These are phyloP conservation scores for Agelastica alni DNA, from an alignment of 2,888 invertebrate species.

Conservation along the genomic window DNA sequence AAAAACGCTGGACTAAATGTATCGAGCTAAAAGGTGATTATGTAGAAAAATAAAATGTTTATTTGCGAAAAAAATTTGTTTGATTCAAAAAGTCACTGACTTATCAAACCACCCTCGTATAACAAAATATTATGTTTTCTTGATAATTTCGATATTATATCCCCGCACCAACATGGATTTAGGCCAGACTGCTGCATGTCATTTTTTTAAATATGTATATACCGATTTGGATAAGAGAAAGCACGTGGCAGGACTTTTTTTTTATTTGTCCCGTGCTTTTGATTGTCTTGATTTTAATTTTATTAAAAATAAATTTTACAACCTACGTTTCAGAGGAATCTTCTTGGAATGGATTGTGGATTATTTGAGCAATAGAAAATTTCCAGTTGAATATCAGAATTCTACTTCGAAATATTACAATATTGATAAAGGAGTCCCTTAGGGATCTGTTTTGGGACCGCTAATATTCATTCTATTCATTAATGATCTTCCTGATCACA, in stretches of 20 bases:
- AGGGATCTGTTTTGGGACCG: too few species aligned
- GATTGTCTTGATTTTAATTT: slow-evolving; percentile 10
- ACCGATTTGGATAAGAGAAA: background rate
- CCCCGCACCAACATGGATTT: background rate
- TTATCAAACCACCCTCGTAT: too few species aligned
- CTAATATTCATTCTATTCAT: too few species aligned
- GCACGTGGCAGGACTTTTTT: slow-evolving; percentile 12
- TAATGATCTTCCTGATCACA: too few species aligned
- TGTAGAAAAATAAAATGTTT: too few species aligned
- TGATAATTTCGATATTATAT: background rate
- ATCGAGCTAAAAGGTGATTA: too few species aligned
- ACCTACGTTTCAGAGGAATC: slow-evolving; percentile 48
- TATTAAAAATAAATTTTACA: slow-evolving; percentile 14
- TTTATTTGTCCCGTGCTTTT: slow-evolving; percentile 16
- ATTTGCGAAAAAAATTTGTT: too few species aligned
- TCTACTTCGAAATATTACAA: background rate
- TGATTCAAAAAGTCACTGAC: too few species aligned
- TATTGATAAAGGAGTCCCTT: too few species aligned
- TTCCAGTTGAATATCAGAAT: background rate
- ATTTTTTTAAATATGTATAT: slow-evolving; percentile 3
- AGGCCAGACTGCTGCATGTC: slow-evolving; percentile 2
- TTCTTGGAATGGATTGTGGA: slow-evolving; percentile 57
- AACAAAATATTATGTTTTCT: slow-evolving; percentile 3
- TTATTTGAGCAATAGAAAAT: slow-evolving; percentile 1
- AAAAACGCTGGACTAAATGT: too few species aligned